Conservation (phyloP, 2,113 vertebrate genomes). For the Ranitomeya variabilis region DNA sequence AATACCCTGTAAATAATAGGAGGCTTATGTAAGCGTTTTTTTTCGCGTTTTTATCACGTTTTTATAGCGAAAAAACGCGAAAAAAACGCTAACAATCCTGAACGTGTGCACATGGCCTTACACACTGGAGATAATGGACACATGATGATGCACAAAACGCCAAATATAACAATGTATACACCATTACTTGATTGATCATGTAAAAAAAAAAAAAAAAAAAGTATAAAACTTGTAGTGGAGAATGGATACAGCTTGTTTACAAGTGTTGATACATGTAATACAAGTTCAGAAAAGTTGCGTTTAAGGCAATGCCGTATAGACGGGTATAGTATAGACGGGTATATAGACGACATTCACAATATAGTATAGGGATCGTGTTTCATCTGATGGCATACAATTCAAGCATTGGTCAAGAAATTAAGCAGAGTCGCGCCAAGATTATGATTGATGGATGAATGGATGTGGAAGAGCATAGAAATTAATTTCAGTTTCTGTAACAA, state of each 20-base stretch:
- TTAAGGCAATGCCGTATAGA: neutral
- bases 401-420: neutral
- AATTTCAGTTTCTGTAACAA: neutral
- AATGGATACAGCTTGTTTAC: neutral
- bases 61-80: no score
- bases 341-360: constrained; percentile 3
- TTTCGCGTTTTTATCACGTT: no score
- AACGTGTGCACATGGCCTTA: no score
- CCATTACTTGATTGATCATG: neutral
- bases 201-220: neutral
- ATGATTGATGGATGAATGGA: neutral
- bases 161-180: neutral
- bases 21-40: no score
- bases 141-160: no score
- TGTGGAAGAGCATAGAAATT: neutral
- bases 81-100: no score
- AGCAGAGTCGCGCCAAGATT: neutral
- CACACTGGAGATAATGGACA: neutral
- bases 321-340: neutral
- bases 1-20: no score
- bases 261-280: neutral
- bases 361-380: neutral
- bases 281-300: neutral
- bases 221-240: neutral
- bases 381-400: neutral